Evolutionary conservation across 2,888 invertebrate genomes (phyloP), one percentile per base, ranked within the genome.

Genomic region (Horisme vitalbata): DNA sequence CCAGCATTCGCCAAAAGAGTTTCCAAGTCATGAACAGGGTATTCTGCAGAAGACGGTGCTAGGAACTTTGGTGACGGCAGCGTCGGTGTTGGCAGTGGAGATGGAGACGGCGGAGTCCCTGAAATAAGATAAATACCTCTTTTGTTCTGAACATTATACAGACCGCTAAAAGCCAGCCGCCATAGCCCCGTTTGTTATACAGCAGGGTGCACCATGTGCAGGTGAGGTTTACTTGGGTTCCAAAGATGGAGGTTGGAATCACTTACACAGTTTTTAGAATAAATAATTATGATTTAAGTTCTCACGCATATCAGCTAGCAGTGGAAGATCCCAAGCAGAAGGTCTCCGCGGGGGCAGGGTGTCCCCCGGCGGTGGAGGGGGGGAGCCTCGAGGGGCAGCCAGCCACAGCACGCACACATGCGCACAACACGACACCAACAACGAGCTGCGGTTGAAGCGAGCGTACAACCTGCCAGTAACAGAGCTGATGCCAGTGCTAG

Each of bases 371-470:
- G 89, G 81, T 0, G 79, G 63, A 9, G 74, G 52, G 1, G 61
- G 53, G 6, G 21, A 31, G 0, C 60, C 58, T 0, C 39, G 44
- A 5, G 15, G 49, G 14, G 38, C 18, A 0, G 55, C 36, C 24
- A 91, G 61, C 3, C 64, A 59, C n/a, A 91, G 52, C 6, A 71
- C 70, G 45, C 90, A 90, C 13, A 91, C 75, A 64, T 86, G 83
- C 63, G 92, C 91, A 51, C 92, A 92, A 66, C 92, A 92, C 0
- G 90, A 81, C 3, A 93, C 62, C 11, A 92, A 57, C 4, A 93
- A 57, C 41, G 84, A 81, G 2, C 72, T 53, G 3, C 80, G 79
- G 47, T 76, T 70, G 61, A 71, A 80, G 0, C 71, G 68, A 3
- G 58, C 57, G 61, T 77, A 79, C 33, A 80, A 79, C 0, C 85